Evolutionary conservation across 2,113 vertebrate genomes (phyloP).

Genomic region (Sialia sialis): DNA sequence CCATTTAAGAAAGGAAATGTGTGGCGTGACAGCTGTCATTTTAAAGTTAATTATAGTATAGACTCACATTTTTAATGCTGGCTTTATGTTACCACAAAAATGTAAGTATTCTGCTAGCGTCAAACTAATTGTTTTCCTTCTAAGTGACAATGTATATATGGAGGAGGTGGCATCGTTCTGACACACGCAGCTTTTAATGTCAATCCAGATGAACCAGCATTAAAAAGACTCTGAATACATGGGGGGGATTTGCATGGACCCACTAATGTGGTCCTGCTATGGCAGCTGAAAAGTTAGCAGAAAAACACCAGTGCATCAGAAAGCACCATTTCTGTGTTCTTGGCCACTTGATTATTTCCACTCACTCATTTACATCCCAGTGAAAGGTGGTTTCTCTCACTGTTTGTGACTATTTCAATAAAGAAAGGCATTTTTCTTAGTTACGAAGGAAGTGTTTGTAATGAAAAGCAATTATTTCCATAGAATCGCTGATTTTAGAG

Average conservation of each 20-base stretch:
- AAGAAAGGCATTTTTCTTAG: neutral
- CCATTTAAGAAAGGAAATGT: neutral
- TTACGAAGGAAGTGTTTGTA: neutral
- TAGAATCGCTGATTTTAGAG: neutral
- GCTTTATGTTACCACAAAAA: neutral
- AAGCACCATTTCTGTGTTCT: neutral
- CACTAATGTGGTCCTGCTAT: neutral
- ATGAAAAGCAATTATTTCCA: neutral
- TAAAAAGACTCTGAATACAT: neutral
- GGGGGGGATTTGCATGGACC: neutral
- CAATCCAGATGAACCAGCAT: conserved; percentile 13
- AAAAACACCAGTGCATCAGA: neutral
- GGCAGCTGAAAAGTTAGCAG: neutral
- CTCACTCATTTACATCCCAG: neutral
- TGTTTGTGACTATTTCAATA: neutral
- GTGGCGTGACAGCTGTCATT: conserved; percentile 33
- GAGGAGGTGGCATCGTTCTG: conserved; percentile 2
- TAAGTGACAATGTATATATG: neutral
- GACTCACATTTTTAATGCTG: conserved; percentile 3
- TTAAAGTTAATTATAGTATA: conserved; percentile 13
- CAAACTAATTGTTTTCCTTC: conserved; percentile 17
- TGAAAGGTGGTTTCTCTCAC: neutral
- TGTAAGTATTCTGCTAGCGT: neutral
- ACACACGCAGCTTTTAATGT: neutral
- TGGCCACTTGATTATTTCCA: neutral